A percentile compares a stretch with the other conserved stretches of the same genome.
Evolutionary conservation across 2,113 vertebrate genomes (phyloP).

Genomic region (Sinosuthora webbiana): DNA sequence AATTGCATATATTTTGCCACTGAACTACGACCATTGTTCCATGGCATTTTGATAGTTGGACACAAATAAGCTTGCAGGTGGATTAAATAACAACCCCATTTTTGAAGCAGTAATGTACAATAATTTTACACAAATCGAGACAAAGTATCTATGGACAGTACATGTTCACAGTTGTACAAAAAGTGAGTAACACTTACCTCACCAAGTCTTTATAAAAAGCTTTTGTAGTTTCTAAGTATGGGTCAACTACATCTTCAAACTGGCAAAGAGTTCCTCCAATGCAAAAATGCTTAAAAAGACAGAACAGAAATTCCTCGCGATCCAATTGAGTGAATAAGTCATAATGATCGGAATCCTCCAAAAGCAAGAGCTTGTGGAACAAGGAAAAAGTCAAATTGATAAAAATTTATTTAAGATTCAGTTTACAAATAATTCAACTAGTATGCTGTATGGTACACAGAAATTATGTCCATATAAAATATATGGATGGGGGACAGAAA

Average conservation of each 20-base stretch:
- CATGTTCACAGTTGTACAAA: not conserved
- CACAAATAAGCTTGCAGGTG: not conserved
- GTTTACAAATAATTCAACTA: not conserved
- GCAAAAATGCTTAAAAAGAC: constrained; percentile 93
- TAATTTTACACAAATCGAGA: not conserved
- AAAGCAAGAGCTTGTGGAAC: constrained; percentile 81
- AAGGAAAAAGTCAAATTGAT: not conserved
- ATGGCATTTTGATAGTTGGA: not conserved
- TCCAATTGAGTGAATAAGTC: constrained; percentile 76
- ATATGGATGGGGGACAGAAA: not conserved
- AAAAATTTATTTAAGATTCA: not conserved
- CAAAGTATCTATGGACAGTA: not conserved
- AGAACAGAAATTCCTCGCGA: constrained; percentile 89
- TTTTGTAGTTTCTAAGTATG: constrained; percentile 88
- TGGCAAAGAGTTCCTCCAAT: constrained; percentile 92
- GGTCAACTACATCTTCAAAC: constrained; percentile 86
- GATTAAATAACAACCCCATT: not conserved
- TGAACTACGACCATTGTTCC: not conserved
- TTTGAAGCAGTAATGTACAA: not conserved
- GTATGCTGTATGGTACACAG: not conserved
- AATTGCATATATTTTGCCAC: not conserved
- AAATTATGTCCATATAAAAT: not conserved
- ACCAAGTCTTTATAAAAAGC: constrained; percentile 91
- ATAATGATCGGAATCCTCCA: constrained; percentile 87
- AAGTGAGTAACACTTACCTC: constrained; percentile 74